Conservation (phyloP, 2,888 invertebrate species). For the Aspidapion aeneum region DNA sequence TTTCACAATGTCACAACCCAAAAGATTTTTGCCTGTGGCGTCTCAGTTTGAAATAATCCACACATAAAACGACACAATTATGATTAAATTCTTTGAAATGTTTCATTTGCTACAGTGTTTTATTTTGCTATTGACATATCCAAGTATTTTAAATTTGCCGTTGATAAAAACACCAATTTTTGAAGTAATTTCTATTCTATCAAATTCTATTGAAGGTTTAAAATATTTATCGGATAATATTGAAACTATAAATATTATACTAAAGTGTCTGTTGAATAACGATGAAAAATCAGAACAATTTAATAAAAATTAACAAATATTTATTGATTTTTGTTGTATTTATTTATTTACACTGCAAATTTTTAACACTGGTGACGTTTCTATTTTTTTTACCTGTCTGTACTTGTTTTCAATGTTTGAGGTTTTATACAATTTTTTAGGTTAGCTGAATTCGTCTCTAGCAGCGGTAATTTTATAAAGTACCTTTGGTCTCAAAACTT, state of each 20-base stretch:
- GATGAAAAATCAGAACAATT: no score
- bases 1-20: constrained; percentile 77
- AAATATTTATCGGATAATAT: constrained; percentile 62
- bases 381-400: no score
- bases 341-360: no score
- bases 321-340: no score
- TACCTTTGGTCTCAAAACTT: constrained; percentile 53
- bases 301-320: no score
- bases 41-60: constrained; percentile 78
- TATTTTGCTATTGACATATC: constrained; percentile 64
- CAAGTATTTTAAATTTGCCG: constrained; percentile 59
- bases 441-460: constrained; percentile 70
- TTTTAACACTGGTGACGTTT: no score
- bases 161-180: constrained; percentile 65
- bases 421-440: no score
- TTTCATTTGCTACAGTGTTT: constrained; percentile 67
- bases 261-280: constrained; percentile 57
- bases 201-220: constrained; percentile 64
- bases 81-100: constrained; percentile 60
- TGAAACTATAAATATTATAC: constrained; percentile 57
- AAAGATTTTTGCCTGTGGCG: constrained; percentile 78
- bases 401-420: no score
- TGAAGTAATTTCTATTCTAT: constrained; percentile 62
- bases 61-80: constrained; percentile 53
- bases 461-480: constrained; percentile 59